Base-by-base conservation (phyloP, 2,888 invertebrate genomes). In the Melanostoma mellinum region DNA sequence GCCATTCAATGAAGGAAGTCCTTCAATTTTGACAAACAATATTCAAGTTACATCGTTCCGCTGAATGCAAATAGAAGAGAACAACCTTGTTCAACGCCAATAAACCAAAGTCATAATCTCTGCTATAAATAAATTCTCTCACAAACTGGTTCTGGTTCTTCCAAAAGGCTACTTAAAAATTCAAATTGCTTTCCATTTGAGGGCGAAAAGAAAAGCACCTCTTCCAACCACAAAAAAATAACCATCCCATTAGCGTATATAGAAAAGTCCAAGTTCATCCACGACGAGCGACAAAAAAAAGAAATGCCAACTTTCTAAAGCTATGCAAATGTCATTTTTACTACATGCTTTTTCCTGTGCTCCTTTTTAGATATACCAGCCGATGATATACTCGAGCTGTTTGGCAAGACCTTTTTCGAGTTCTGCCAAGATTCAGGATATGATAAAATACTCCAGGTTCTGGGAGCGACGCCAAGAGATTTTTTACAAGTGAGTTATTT, bases 371-470 rank as follows among this genome's bases (percentile, higher is more conserved):
- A 97, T 89, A 96, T 97, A 85, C 97, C 97, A 40, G 97, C 97
- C 0, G 95, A 96, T 88, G 95, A 95, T 40, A 97, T 98, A 87
- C 92, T 98, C 87, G 97, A 98, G 90, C 92, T 96, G 3, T 98
- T 98, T 88, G 98, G 98, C 0, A 97, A 96, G 89, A 98, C 97
- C 87, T 98, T 98, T 92, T 98, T 98, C 89, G 98, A 98, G 91
- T 97, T 98, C 89, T 98, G 98, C 88, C 97, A 98, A 90, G 97
- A 98, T 90, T 98, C 97, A 2, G 98, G 98, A n/a, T 98, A 98
- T 89, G 98, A 98, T 89, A 97, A 97, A 91, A 98, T 98, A 85
- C 93, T 99, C 42, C 97, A 97, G 92, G 98, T 98, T 4, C 92
- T 98, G 3, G 98, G 98, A 53, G 98, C 98, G 30, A 98, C 98